Conservation (phyloP, 2,797 vertebrate genomes). For the Oryzias dopingdopingensis region DNA sequence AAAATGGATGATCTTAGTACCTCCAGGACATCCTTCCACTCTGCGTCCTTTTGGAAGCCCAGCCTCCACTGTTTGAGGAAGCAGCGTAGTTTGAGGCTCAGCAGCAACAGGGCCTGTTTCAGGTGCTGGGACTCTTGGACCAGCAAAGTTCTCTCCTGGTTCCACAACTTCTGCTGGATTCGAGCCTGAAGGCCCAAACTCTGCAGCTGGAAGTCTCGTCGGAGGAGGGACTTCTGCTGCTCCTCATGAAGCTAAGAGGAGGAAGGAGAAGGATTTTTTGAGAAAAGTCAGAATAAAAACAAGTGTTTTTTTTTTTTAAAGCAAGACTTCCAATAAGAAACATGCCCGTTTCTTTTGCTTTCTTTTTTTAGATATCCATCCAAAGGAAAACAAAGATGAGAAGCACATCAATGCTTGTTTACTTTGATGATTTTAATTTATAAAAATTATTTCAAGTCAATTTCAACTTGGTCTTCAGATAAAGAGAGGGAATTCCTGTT, state of each 20-base stretch:
- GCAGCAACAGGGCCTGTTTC: slow-evolving; percentile 90
- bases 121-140: slow-evolving; percentile 96
- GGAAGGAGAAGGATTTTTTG: neutral
- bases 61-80: slow-evolving; percentile 95
- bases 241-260: slow-evolving; percentile 87
- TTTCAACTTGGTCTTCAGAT: too few relatives aligned
- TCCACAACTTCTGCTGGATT: slow-evolving; percentile 94
- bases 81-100: slow-evolving; percentile 96
- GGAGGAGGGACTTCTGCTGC: slow-evolving; percentile 90
- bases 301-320: neutral
- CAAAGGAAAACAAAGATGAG: too few relatives aligned
- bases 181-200: slow-evolving; percentile 91
- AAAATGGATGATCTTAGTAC: slow-evolving; percentile 54
- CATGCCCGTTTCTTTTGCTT: too few relatives aligned
- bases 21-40: slow-evolving; percentile 91
- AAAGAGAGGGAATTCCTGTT: too few relatives aligned
- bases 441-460: too few relatives aligned
- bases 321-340: too few relatives aligned
- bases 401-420: too few relatives aligned
- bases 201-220: slow-evolving; percentile 93
- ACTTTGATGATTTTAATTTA: too few relatives aligned
- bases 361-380: too few relatives aligned
- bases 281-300: neutral
- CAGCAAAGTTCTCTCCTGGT: slow-evolving; percentile 91
- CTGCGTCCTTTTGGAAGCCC: slow-evolving; percentile 85